Base-by-base conservation (phyloP, 1,140 invertebrate species). In the Thalassaphorura encarpata region DNA sequence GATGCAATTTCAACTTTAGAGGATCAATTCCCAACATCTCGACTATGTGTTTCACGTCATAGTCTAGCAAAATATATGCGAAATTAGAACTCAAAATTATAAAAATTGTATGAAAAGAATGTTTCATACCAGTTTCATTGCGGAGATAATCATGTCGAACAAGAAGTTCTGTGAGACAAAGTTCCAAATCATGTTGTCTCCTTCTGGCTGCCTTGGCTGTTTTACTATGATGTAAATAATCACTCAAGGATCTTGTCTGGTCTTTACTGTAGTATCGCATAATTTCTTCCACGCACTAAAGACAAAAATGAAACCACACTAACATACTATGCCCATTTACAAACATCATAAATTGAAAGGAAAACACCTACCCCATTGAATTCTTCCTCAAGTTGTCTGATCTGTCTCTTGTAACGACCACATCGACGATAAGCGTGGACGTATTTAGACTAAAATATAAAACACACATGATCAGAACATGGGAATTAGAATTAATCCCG, bases 1-100 rank as follows among this genome's bases (percentile, higher is more conserved):
- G 54, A 31, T 52, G 46, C 1, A 51, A 19, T 16, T 52, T 48
- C 41, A 52, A 23, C 55, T 60, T 46, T 3, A 28, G 45, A 6
- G 58, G 48, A 29, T 62, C 54, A 23, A 63, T 60, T 19, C 58
- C 58, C 18, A 63, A 36, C 54, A 47, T 60, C 26, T 43, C 57
- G 8, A 56, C 62, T 21, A 63, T 46, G 51, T 60, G 62, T 33
- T 60, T 58, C 15, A 63, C 62, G 26, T 63, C 62, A 24, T 54
- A 55, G 46, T 63, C 62, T 52, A 5, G 40, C 18, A 39, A 15
- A 8, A 31, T 18, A 2, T 48, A 15, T 53, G 40, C 5, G 39
- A 40, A 39, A 39, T 56, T 19, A 5, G 8, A 36, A 11, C n/a
- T 36, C n/a, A 36, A n/a, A n/a, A n/a, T 36, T 36, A 11, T 36